phyloP scores from a whole-genome alignment of 2,888 invertebrate genomes.

The Ephialtes manifestator region DNA sequence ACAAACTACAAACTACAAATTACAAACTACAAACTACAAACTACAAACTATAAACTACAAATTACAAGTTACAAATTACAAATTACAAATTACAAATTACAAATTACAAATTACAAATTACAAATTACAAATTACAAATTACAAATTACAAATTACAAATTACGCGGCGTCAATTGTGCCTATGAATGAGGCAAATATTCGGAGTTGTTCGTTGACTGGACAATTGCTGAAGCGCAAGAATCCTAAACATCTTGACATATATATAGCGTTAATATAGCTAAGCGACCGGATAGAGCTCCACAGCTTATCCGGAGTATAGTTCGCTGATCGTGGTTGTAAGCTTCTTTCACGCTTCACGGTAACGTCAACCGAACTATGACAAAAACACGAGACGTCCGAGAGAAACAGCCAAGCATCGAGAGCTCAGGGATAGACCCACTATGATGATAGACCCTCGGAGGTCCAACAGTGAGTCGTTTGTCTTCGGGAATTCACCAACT shows the following conservation, averaged over 20 bases:
- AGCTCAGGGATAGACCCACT: slow-evolving; percentile 37
- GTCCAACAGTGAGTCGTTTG: slow-evolving; percentile 74
- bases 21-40: no score
- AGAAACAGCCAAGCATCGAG: slow-evolving; percentile 29
- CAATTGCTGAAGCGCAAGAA: slow-evolving; percentile 24
- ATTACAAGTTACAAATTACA: no score
- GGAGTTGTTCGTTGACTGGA: slow-evolving; percentile 71
- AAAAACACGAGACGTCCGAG: slow-evolving; percentile 61
- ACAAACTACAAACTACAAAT: no score
- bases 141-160: no score
- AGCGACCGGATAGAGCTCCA: slow-evolving; percentile 17
- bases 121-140: no score
- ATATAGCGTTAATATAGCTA: neutral
- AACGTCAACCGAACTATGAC: slow-evolving; percentile 66
- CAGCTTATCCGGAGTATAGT: slow-evolving; percentile 22
- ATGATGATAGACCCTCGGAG: slow-evolving; percentile 47
- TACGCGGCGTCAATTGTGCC: no score
- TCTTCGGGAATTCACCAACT: slow-evolving; percentile 68
- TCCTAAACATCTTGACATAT: neutral
- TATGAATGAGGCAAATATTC: slow-evolving; percentile 57
- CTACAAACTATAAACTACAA: no score
- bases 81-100: no score
- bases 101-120: no score
- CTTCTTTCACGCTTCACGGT: slow-evolving; percentile 68
- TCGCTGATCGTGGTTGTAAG: slow-evolving; percentile 28